phyloP scores from a whole-genome alignment of 1,140 invertebrate species.

The Drosophila kurseongensis region DNA sequence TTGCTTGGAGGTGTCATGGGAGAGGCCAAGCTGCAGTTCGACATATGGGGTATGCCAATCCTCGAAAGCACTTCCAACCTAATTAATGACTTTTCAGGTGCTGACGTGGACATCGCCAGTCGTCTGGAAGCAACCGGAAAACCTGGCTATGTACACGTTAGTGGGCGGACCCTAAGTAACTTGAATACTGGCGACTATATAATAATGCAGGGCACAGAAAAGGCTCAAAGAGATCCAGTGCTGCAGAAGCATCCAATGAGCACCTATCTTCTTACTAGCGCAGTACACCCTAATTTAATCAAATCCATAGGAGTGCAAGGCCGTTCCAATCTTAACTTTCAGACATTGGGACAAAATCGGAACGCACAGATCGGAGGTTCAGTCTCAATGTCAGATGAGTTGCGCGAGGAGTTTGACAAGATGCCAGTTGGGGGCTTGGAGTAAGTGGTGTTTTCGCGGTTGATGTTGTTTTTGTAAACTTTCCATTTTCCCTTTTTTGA shows the following conservation, averaged over 20 bases:
- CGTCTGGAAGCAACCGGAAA: slow-evolving; percentile 96
- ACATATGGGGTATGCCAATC: slow-evolving; percentile 92
- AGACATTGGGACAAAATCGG: neutral
- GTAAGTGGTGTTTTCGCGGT: neutral
- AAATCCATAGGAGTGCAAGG: too few relatives aligned
- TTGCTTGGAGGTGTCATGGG: slow-evolving; percentile 96
- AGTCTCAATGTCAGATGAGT: neutral
- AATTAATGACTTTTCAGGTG: slow-evolving; percentile 18
- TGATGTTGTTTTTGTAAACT: neutral
- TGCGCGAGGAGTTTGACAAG: slow-evolving; percentile 12
- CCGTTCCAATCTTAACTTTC: neutral
- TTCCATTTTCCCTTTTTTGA: neutral
- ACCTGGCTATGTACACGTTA: slow-evolving; percentile 89
- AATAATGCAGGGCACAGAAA: neutral
- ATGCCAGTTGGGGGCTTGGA: slow-evolving; percentile 15
- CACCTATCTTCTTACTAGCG: neutral
- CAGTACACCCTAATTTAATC: neutral
- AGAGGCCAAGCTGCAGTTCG: slow-evolving; percentile 96
- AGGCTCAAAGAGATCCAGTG: neutral
- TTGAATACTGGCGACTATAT: neutral
- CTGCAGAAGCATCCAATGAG: slow-evolving; percentile 11
- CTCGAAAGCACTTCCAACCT: neutral
- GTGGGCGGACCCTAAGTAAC: slow-evolving; percentile 1
- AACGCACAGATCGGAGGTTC: neutral
- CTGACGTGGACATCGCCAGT: slow-evolving; percentile 96